phyloP scores from a whole-genome alignment of 2,797 vertebrate genomes.

The Pampus argenteus region DNA sequence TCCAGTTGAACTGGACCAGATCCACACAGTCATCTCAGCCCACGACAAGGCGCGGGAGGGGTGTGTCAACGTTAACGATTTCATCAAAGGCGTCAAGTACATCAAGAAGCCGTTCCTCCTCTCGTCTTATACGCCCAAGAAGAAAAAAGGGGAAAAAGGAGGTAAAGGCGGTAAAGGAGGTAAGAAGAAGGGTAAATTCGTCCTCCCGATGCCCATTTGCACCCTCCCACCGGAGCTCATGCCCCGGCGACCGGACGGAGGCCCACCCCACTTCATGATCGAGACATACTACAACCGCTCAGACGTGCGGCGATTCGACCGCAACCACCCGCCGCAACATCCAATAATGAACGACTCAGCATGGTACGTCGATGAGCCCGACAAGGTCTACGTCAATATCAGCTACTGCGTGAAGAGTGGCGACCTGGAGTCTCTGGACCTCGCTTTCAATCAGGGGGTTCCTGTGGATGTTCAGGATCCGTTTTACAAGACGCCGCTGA shows the following conservation, averaged over 20 bases:
- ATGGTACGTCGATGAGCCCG: conserved; percentile 90
- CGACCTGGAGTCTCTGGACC: conserved; percentile 90
- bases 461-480: conserved; percentile 90
- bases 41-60: conserved; percentile 80
- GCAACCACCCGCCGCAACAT: conserved; percentile 84
- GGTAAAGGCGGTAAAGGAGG: conserved; percentile 81
- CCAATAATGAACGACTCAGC: conserved; percentile 90
- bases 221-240: conserved; percentile 74
- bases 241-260: conserved; percentile 79
- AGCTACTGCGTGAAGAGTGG: conserved; percentile 88
- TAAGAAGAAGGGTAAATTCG: conserved; percentile 76
- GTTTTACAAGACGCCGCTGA: conserved; percentile 94
- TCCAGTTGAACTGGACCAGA: conserved; percentile 70
- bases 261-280: conserved; percentile 89
- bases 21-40: conserved; percentile 76
- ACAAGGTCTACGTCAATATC: conserved; percentile 84
- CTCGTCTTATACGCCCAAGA: conserved; percentile 85
- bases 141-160: conserved; percentile 83
- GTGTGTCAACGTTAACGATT: conserved; percentile 84
- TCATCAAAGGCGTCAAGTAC: conserved; percentile 90
- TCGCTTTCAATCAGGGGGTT: conserved; percentile 88
- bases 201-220: conserved; percentile 89
- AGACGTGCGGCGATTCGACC: conserved; percentile 78
- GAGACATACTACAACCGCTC: conserved; percentile 82
- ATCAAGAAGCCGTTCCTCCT: conserved; percentile 88